phyloP scores from a whole-genome alignment of 2,113 vertebrate species.

The Chaetodon trifascialis region DNA sequence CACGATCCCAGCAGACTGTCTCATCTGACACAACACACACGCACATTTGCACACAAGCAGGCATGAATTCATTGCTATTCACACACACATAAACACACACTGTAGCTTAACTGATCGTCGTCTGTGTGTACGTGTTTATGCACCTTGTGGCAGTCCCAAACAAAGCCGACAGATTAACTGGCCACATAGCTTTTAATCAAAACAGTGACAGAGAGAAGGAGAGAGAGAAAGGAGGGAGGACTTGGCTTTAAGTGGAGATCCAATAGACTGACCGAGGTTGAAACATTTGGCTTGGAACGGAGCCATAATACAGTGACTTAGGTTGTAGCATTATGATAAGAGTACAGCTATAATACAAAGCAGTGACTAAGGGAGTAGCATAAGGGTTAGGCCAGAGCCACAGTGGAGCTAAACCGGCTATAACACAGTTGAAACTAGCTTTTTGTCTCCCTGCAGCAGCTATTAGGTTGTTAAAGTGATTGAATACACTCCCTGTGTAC shows the following conservation, averaged over 20 bases:
- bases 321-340: slow-evolving; percentile 35
- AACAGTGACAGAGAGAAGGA: slow-evolving; percentile 22
- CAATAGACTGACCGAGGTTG: slow-evolving; percentile 25
- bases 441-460: slow-evolving; percentile 1
- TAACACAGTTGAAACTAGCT: not conserved
- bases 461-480: slow-evolving; percentile 5
- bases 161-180: slow-evolving; percentile 58
- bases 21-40: slow-evolving; percentile 49
- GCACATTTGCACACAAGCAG: slow-evolving; percentile 35
- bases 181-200: slow-evolving; percentile 49
- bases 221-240: slow-evolving; percentile 24
- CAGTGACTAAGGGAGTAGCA: slow-evolving; percentile 21
- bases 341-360: slow-evolving; percentile 28
- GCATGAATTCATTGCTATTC: slow-evolving; percentile 16
- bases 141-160: slow-evolving; percentile 30
- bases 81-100: slow-evolving; percentile 34
- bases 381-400: slow-evolving; percentile 24
- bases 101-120: slow-evolving; percentile 5
- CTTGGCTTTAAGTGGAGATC: slow-evolving; percentile 40
- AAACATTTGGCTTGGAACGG: slow-evolving; percentile 46
- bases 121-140: slow-evolving; percentile 35
- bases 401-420: not conserved
- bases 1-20: slow-evolving; percentile 59
- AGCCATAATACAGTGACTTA: slow-evolving; percentile 47
- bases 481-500: not conserved